These are phyloP conservation scores for Rhipidura dahli DNA, from an alignment of 2,113 vertebrate species.

Conservation along the genomic window DNA sequence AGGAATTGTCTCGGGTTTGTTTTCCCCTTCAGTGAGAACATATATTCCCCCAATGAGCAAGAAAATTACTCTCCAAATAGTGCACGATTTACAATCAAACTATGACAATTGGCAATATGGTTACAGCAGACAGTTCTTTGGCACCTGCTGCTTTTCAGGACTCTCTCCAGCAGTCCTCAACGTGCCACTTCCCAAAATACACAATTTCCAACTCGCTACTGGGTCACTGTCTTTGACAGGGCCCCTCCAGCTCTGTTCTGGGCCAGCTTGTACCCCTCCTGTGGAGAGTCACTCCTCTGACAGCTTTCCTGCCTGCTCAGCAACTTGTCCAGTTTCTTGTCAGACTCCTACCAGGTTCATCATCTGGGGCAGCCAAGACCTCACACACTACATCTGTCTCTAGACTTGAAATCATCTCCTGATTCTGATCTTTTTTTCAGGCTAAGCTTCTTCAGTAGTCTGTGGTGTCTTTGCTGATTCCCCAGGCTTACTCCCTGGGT, in stretches of 20 bases:
- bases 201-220: not conserved
- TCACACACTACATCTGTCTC: not conserved
- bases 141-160: not conserved
- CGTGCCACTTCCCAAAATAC: not conserved
- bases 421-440: not conserved
- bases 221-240: not conserved
- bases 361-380: conserved; percentile 4
- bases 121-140: not conserved
- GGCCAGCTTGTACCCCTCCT: not conserved
- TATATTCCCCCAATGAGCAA: not conserved
- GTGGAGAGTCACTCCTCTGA: not conserved
- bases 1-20: not conserved
- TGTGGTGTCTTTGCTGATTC: not conserved
- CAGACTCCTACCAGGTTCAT: conserved; percentile 17
- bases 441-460: not conserved
- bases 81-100: not conserved
- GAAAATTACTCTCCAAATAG: not conserved
- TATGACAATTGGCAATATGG: not conserved
- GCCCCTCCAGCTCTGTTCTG: not conserved
- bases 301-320: conserved; percentile 31
- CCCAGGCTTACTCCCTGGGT: not conserved
- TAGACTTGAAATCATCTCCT: not conserved
- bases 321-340: not conserved
- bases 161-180: not conserved
- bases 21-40: not conserved